These are phyloP conservation scores for Cololabis saira DNA, from an alignment of 2,113 vertebrate genomes.

Conservation along the genomic window DNA sequence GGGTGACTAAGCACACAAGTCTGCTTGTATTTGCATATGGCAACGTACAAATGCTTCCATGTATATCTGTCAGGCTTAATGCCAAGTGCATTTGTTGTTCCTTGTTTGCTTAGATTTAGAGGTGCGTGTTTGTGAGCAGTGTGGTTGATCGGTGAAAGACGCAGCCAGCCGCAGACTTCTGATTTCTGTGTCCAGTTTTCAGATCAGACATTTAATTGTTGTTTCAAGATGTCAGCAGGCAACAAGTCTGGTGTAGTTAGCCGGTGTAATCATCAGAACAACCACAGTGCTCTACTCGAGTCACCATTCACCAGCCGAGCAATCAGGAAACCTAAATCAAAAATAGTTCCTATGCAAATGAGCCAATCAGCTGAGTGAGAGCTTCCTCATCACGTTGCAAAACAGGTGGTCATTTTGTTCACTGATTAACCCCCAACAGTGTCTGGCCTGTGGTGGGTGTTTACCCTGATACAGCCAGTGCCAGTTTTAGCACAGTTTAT, in stretches of 20 bases:
- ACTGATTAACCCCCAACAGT: slow-evolving; percentile 64
- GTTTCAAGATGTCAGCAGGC: slow-evolving; percentile 42
- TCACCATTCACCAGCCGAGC: slow-evolving; percentile 51
- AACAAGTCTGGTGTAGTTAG: slow-evolving; percentile 41
- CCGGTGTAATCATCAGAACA: slow-evolving; percentile 51
- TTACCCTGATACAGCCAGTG: slow-evolving; percentile 29
- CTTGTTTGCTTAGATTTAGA: slow-evolving; percentile 45
- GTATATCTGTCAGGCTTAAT: slow-evolving; percentile 51
- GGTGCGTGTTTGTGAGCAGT: slow-evolving; percentile 28
- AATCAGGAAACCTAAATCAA: slow-evolving; percentile 54
- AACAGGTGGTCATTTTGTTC: slow-evolving; percentile 73
- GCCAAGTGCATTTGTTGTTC: slow-evolving; percentile 59
- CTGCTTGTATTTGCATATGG: slow-evolving; percentile 51
- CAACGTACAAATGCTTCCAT: slow-evolving; percentile 47
- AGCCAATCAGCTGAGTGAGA: slow-evolving; percentile 60
- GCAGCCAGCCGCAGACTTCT: slow-evolving; percentile 23
- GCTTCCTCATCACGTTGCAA: slow-evolving; percentile 48
- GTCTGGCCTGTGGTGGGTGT: slow-evolving; percentile 37
- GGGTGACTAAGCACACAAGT: slow-evolving; percentile 28
- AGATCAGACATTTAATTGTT: slow-evolving; percentile 51
- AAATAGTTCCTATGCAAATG: slow-evolving; percentile 54
- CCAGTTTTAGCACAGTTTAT: slow-evolving; percentile 48
- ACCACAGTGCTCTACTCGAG: slow-evolving; percentile 49
- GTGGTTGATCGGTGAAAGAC: slow-evolving; percentile 36
- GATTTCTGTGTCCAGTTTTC: slow-evolving; percentile 40